Percentiles rank a stretch among this genome's conserved stretches.
Evolutionary conservation across 2,888 invertebrate species (phyloP).

Genomic region (Heliothis peltigera): DNA sequence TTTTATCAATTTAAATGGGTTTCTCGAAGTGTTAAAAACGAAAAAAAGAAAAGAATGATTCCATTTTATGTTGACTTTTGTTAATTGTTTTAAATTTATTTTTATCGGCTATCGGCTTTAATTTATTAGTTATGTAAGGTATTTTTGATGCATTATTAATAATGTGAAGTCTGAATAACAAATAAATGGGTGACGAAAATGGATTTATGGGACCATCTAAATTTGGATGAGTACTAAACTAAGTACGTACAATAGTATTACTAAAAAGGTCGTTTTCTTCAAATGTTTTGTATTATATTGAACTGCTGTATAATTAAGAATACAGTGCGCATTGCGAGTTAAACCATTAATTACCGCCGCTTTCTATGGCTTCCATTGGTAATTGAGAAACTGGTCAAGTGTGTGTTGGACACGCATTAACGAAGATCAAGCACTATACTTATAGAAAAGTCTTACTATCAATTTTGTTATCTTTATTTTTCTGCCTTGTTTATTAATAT

Average conservation of each 20-base stretch:
- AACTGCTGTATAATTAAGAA: slow-evolving; percentile 24
- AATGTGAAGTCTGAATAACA: neutral
- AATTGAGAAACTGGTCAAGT: slow-evolving; percentile 17
- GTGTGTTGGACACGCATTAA: neutral
- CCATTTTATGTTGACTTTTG: slow-evolving; percentile 21
- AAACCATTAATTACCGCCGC: slow-evolving; percentile 44
- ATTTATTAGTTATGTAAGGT: slow-evolving; percentile 42
- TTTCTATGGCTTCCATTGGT: slow-evolving; percentile 25
- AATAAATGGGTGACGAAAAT: slow-evolving; percentile 37
- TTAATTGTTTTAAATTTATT: slow-evolving; percentile 47
- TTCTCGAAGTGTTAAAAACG: slow-evolving; percentile 46
- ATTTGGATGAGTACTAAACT: slow-evolving; percentile 22
- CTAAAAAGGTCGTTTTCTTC: slow-evolving; percentile 25
- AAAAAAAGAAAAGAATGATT: slow-evolving; percentile 36
- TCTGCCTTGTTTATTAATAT: no score
- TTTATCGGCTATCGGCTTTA: slow-evolving; percentile 25
- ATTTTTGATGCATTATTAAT: slow-evolving; percentile 55
- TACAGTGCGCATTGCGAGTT: slow-evolving; percentile 8
- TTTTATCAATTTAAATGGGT: slow-evolving; percentile 51
- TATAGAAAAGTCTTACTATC: neutral
- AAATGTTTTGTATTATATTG: slow-evolving; percentile 31
- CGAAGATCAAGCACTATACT: neutral
- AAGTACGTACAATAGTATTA: slow-evolving; percentile 11
- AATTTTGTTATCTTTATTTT: no score
- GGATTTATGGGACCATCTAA: slow-evolving; percentile 37